phyloP scores from a whole-genome alignment of 2,113 vertebrate genomes.

The Reinhardtius hippoglossoides region DNA sequence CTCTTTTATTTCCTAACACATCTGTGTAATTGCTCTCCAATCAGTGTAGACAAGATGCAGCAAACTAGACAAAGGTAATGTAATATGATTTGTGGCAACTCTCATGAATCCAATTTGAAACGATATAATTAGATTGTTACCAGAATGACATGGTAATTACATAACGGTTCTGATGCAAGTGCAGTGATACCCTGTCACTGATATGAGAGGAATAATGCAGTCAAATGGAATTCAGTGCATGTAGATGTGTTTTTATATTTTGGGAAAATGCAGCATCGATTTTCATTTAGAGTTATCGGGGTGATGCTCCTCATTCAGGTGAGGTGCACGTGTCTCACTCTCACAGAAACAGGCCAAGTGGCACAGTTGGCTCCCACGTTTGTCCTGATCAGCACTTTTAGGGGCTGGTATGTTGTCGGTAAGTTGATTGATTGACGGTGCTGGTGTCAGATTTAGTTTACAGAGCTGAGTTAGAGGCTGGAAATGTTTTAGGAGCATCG shows the following conservation, averaged over 20 bases:
- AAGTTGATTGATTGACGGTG: slow-evolving; percentile 41
- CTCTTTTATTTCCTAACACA: slow-evolving; percentile 54
- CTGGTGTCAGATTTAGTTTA: slow-evolving; percentile 48
- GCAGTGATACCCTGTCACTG: background rate
- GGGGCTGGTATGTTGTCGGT: slow-evolving; percentile 35
- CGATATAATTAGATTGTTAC: slow-evolving; percentile 59
- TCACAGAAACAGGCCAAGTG: slow-evolving; percentile 32
- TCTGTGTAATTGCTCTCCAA: slow-evolving; percentile 58
- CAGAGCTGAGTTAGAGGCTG: slow-evolving; percentile 14
- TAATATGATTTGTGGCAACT: slow-evolving; percentile 40
- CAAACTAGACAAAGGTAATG: slow-evolving; percentile 56
- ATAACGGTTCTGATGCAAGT: slow-evolving; percentile 19
- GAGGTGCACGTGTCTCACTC: slow-evolving; percentile 7
- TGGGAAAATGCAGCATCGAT: background rate
- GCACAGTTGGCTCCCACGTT: slow-evolving; percentile 27
- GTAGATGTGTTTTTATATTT: background rate
- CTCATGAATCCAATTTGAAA: slow-evolving; percentile 56
- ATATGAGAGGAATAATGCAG: background rate
- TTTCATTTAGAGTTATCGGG: background rate
- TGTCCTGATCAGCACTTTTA: slow-evolving; percentile 55
- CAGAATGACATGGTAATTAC: slow-evolving; percentile 59
- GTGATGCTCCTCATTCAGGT: background rate
- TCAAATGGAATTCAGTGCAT: background rate
- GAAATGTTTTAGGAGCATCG: slow-evolving; percentile 2
- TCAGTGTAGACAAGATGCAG: slow-evolving; percentile 61